Conservation (phyloP, 2,797 vertebrate species). For the Hemitrygon akajei region DNA sequence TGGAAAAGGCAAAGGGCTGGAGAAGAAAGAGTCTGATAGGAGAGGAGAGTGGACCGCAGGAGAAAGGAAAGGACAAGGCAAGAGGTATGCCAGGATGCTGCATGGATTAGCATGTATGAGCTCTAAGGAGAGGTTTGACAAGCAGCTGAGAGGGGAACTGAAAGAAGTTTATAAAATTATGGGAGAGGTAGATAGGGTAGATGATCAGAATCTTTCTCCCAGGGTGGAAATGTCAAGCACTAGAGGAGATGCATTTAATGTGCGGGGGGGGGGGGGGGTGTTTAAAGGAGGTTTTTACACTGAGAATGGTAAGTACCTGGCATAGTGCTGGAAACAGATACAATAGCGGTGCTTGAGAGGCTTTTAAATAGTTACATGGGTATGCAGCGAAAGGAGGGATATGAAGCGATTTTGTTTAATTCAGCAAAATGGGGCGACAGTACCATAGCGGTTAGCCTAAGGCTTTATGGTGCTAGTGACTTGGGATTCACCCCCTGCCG, state of each 20-base stretch:
- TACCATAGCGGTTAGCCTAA: too few species aligned
- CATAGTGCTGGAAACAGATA: too few species aligned
- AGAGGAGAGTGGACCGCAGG: too few species aligned
- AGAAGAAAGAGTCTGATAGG: too few species aligned
- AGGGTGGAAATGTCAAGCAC: background rate
- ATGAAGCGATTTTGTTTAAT: too few species aligned
- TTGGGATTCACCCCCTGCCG: too few species aligned
- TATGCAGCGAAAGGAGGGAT: background rate
- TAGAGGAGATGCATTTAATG: background rate
- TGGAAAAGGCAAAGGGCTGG: too few species aligned
- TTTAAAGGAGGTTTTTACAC: background rate
- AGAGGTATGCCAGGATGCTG: background rate
- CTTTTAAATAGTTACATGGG: background rate
- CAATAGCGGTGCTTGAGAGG: background rate
- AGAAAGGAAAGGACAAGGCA: too few species aligned
- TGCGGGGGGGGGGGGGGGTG: background rate
- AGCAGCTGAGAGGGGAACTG: background rate
- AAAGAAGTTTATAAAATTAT: background rate
- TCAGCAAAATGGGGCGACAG: too few species aligned
- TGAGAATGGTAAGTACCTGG: background rate
- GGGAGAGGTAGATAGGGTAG: background rate
- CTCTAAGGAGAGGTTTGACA: background rate
- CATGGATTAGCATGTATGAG: background rate
- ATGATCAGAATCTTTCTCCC: background rate
- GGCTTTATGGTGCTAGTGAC: too few species aligned